Evolutionary conservation across 2,888 invertebrate genomes (phyloP).

Genomic region (Epistrophe eligans): DNA sequence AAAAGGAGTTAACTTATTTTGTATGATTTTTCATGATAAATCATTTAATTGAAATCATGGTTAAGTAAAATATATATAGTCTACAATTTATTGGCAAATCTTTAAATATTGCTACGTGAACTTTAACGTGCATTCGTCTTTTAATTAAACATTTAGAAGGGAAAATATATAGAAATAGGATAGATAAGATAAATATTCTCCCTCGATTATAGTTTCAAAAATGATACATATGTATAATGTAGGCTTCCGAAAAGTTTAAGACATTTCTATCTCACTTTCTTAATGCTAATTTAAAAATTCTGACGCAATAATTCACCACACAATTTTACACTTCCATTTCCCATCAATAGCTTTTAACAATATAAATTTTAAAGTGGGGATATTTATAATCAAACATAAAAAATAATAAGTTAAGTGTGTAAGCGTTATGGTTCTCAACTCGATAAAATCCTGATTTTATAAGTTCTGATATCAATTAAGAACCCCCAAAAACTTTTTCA

Average conservation of each 20-base stretch:
- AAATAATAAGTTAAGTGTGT: background rate
- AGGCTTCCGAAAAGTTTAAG: no score
- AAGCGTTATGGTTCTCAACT: background rate
- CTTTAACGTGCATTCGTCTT: no score
- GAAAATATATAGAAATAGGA: no score
- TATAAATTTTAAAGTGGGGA: background rate
- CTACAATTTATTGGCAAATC: no score
- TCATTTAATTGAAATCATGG: background rate
- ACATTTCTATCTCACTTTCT: background rate
- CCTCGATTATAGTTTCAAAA: no score
- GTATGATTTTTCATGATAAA: background rate
- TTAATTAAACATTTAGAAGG: no score
- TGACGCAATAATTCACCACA: background rate
- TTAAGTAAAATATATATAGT: no score
- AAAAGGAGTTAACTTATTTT: background rate
- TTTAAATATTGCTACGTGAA: no score
- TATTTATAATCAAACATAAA: background rate
- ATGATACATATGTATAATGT: no score
- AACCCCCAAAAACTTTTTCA: conserved; percentile 2
- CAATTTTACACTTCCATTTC: background rate
- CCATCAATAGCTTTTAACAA: background rate
- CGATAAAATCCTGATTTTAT: conserved; percentile 17
- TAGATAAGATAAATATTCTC: no score
- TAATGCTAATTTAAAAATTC: background rate
- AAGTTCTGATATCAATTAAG: conserved; percentile 21